phyloP scores from a whole-genome alignment of 2,113 vertebrate species.

The Danionella cerebrum region DNA sequence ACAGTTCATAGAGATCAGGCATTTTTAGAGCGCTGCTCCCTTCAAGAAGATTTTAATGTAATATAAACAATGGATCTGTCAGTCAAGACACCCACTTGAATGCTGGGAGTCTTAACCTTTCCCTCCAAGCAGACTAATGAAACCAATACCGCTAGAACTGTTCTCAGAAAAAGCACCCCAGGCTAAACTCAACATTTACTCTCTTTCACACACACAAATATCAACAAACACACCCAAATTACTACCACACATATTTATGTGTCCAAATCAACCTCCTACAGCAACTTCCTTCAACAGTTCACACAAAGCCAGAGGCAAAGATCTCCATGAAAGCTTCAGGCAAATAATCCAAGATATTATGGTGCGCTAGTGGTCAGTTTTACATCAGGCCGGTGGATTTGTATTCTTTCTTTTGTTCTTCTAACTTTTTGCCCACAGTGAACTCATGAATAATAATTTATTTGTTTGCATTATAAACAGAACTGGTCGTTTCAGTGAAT shows the following conservation, averaged over 20 bases:
- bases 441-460: too few species aligned
- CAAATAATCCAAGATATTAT: not conserved
- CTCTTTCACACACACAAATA: constrained; percentile 2
- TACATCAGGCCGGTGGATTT: too few species aligned
- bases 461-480: too few species aligned
- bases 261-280: not conserved
- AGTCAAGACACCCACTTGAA: not conserved
- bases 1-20: not conserved
- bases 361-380: not conserved
- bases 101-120: not conserved
- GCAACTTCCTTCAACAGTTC: not conserved
- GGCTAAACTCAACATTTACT: constrained; percentile 6
- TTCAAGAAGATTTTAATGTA: not conserved
- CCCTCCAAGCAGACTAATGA: not conserved
- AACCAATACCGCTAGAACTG: not conserved
- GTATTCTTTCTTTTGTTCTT: too few species aligned
- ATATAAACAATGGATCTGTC: not conserved
- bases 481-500: too few species aligned
- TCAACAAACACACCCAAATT: constrained; percentile 7
- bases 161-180: constrained; percentile 3
- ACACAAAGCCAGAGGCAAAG: not conserved
- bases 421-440: too few species aligned
- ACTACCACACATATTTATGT: not conserved
- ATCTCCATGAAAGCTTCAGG: constrained; percentile 1
- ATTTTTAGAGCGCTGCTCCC: not conserved